Evolutionary conservation across 2,113 vertebrate genomes (phyloP).

Genomic region (Bucco capensis): DNA sequence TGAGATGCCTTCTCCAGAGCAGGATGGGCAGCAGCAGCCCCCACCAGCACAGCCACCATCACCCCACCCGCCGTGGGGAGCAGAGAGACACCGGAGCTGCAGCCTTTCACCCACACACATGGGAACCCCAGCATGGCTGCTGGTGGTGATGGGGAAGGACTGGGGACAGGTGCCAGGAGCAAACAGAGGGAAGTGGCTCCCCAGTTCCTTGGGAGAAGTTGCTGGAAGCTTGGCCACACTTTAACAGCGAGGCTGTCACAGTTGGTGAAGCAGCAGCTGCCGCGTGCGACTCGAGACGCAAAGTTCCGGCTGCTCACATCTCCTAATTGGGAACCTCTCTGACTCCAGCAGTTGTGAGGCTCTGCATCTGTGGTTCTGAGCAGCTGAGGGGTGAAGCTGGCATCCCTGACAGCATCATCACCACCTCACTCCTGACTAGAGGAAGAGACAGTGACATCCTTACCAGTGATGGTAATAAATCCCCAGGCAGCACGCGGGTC

Average conservation of each 20-base stretch:
- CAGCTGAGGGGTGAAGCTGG: not conserved
- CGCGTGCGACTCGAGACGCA: not conserved
- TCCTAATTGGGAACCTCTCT: slow-evolving; percentile 26
- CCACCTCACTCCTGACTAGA: not conserved
- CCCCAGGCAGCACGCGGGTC: not conserved
- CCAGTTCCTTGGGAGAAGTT: not conserved
- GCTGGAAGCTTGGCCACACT: not conserved
- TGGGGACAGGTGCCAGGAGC: fast-evolving
- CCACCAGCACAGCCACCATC: fast-evolving
- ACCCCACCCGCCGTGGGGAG: fast-evolving
- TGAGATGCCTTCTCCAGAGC: slow-evolving; percentile 77
- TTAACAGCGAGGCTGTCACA: fast-evolving
- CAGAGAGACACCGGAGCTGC: not conserved
- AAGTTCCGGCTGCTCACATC: not conserved
- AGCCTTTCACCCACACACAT: fast-evolving
- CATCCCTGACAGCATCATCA: not conserved
- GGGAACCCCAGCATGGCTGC: fast-evolving
- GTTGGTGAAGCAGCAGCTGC: not conserved
- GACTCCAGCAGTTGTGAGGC: not conserved
- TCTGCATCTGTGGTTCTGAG: not conserved
- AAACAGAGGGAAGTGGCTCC: not conserved
- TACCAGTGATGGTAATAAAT: slow-evolving; percentile 38
- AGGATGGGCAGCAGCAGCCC: fast-evolving
- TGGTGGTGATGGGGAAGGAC: not conserved
- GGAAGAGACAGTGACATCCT: not conserved